These are phyloP conservation scores for Montipora foliosa DNA, from an alignment of 64 coral and sea anemone genomes.

Conservation along the genomic window DNA sequence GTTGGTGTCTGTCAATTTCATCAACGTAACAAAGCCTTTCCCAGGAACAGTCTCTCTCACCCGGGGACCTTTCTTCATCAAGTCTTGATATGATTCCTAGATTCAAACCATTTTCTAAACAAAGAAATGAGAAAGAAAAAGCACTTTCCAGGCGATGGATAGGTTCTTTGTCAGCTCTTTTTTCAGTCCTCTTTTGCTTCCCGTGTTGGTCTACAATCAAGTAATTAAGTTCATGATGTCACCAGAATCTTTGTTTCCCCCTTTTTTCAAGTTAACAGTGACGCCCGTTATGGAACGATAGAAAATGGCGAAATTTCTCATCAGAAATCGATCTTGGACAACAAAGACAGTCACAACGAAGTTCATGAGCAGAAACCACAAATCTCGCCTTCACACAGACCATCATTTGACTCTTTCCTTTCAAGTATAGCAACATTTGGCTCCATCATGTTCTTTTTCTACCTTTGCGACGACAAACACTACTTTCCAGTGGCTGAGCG, in stretches of 20 bases:
- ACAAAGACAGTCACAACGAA: neutral
- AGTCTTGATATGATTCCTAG: too few species aligned
- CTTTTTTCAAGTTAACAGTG: neutral
- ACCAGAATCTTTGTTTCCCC: neutral
- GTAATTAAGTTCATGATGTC: neutral
- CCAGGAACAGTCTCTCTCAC: too few species aligned
- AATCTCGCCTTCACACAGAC: neutral
- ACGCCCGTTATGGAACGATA: neutral
- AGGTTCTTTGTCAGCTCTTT: too few species aligned
- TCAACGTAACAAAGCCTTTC: too few species aligned
- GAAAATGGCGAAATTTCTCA: slow-evolving; percentile 24
- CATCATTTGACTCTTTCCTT: slow-evolving; percentile 68
- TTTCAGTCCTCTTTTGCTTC: too few species aligned
- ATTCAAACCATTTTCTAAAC: too few species aligned
- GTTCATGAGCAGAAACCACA: neutral
- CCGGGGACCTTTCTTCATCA: too few species aligned
- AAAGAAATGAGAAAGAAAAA: too few species aligned
- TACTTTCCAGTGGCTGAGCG: slow-evolving; percentile 81
- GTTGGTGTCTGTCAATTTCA: too few species aligned
- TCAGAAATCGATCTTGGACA: neutral
- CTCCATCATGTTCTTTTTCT: slow-evolving; percentile 74
- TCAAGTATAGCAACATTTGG: slow-evolving; percentile 66
- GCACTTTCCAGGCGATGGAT: too few species aligned
- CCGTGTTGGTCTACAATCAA: too few species aligned
- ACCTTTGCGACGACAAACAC: slow-evolving; percentile 84